Percentiles rank a stretch among this genome's conserved stretches.
phyloP scores from a whole-genome alignment of 2,888 invertebrate genomes.

The Lochmaea capreae region DNA sequence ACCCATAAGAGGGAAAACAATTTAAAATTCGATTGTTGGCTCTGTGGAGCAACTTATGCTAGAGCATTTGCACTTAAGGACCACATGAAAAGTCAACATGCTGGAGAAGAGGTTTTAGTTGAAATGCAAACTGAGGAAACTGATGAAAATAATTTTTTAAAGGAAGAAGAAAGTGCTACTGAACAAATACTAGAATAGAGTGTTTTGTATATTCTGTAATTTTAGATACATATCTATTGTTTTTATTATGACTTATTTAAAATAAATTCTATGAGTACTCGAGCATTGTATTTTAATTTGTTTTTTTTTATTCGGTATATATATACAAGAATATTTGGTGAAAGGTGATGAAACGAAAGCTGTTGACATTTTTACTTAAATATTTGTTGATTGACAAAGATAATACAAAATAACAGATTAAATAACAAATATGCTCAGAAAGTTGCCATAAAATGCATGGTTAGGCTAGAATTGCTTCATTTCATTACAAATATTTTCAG shows the following conservation, averaged over 20 bases:
- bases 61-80: slow-evolving; percentile 80
- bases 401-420: no score
- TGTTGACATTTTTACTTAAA: no score
- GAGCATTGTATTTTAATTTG: neutral
- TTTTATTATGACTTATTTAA: neutral
- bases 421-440: no score
- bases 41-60: slow-evolving; percentile 83
- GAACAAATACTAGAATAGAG: slow-evolving; percentile 4
- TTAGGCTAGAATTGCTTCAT: no score
- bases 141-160: neutral
- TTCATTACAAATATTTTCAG: no score
- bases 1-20: slow-evolving; percentile 78
- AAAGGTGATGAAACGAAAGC: no score
- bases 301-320: no score
- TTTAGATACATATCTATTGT: neutral
- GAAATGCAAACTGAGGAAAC: slow-evolving; percentile 34
- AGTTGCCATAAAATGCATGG: no score
- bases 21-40: slow-evolving; percentile 75
- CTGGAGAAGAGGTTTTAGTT: slow-evolving; percentile 31
- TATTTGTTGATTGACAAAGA: no score
- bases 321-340: no score
- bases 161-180: neutral
- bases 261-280: neutral
- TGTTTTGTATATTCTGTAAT: neutral
- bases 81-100: slow-evolving; percentile 77